Conservation (phyloP, 2,113 vertebrate species). For the Cyanoramphus novaezelandiae region DNA sequence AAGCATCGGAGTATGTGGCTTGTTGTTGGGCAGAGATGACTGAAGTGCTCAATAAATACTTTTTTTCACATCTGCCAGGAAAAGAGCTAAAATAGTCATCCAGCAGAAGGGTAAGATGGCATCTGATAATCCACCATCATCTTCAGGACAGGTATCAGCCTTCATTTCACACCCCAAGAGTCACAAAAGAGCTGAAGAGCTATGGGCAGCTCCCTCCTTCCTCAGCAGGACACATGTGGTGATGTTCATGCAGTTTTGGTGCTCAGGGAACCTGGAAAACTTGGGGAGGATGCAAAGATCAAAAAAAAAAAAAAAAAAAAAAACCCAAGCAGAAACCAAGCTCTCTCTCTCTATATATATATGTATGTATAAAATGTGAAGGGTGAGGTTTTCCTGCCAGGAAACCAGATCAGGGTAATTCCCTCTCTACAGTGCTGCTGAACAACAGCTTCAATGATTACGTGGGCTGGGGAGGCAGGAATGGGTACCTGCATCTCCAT, state of each 20-base stretch:
- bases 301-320: neutral
- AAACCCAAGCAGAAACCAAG: neutral
- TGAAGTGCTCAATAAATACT: neutral
- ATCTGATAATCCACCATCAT: neutral
- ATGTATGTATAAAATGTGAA: neutral
- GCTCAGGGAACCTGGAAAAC: neutral
- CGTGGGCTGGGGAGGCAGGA: neutral
- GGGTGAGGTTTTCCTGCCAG: neutral
- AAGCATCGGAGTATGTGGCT: accelerated
- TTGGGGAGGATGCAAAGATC: neutral
- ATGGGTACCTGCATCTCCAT: neutral
- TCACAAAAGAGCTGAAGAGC: neutral
- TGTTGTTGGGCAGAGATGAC: neutral
- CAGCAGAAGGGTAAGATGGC: neutral
- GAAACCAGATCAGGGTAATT: neutral
- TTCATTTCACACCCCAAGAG: neutral
- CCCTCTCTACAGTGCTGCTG: accelerated
- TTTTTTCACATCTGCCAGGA: neutral
- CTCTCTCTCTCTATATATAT: too few species aligned
- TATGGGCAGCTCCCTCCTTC: neutral
- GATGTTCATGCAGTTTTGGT: neutral
- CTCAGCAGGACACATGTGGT: accelerated
- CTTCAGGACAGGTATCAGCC: neutral
- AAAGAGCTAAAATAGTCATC: neutral
- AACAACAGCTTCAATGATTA: neutral